A percentile compares a stretch with the other conserved stretches of the same genome.
These are phyloP conservation scores for Uropsilus gracilis DNA, from an alignment of 2,113 vertebrate genomes.

Conservation along the genomic window DNA sequence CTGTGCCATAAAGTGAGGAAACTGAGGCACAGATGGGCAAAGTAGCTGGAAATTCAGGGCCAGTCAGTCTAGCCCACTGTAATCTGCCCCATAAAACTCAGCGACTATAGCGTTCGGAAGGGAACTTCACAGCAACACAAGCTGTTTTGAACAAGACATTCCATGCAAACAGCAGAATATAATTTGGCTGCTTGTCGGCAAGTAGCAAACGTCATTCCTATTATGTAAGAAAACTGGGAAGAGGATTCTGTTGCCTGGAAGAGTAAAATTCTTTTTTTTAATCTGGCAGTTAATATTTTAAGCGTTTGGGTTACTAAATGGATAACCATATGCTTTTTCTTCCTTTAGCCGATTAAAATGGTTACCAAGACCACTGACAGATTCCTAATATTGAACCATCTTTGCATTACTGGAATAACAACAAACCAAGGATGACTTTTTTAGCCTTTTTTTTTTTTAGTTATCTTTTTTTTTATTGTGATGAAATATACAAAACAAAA, in stretches of 20 bases:
- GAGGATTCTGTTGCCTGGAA: constrained; percentile 58
- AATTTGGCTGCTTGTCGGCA: neutral
- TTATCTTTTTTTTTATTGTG: neutral
- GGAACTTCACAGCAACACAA: neutral
- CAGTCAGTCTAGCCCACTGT: neutral
- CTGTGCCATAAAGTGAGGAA: neutral
- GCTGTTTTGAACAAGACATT: neutral
- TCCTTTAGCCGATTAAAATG: neutral
- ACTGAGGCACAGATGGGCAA: neutral
- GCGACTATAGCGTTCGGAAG: neutral
- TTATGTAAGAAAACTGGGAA: constrained; percentile 66
- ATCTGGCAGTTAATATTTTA: constrained; percentile 58
- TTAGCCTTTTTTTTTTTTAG: neutral
- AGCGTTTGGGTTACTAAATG: constrained; percentile 29
- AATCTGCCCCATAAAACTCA: neutral
- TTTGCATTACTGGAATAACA: constrained; percentile 26
- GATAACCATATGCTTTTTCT: neutral
- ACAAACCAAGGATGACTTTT: neutral
- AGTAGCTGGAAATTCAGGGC: neutral
- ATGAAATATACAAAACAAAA: neutral
- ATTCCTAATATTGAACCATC: constrained; percentile 18
- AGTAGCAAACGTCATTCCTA: constrained; percentile 20
- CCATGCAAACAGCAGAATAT: neutral
- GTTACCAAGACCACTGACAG: neutral
- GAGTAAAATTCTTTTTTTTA: constrained; percentile 37